Conservation (phyloP, 1,140 invertebrate species). For the Ostrea edulis region DNA sequence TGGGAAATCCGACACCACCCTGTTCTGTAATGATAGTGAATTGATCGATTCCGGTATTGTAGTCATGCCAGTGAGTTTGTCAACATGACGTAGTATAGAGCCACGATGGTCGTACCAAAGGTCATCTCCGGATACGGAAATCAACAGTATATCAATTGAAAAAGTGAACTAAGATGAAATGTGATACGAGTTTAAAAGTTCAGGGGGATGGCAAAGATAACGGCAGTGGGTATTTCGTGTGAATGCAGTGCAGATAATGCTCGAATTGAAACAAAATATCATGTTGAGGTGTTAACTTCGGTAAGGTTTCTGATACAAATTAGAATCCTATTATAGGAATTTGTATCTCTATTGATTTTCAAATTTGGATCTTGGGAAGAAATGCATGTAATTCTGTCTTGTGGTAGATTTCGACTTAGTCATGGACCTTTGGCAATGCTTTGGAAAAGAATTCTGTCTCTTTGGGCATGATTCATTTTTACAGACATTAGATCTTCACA, state of each 20-base stretch:
- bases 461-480: background rate
- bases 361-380: background rate
- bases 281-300: no score
- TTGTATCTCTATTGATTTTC: no score
- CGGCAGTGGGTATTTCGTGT: constrained; percentile 3
- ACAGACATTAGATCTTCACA: background rate
- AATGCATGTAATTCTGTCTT: background rate
- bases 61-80: constrained; percentile 25
- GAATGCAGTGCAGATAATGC: constrained; percentile 7
- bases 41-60: constrained; percentile 29
- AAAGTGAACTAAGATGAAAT: constrained; percentile 22
- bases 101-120: constrained; percentile 11
- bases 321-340: no score
- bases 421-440: background rate
- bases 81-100: constrained; percentile 24
- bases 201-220: background rate
- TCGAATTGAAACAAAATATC: background rate
- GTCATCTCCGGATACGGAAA: constrained; percentile 17
- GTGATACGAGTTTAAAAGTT: constrained; percentile 27
- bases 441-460: background rate
- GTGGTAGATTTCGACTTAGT: background rate
- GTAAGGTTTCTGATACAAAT: no score
- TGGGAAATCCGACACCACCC: background rate
- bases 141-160: constrained; percentile 16
- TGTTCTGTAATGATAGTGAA: constrained; percentile 4